Evolutionary conservation across 30 jellyfish, hydroid and myxozoan genomes (phyloP), one percentile per base, ranked within the genome.

Genomic region (Pelagia noctiluca): DNA sequence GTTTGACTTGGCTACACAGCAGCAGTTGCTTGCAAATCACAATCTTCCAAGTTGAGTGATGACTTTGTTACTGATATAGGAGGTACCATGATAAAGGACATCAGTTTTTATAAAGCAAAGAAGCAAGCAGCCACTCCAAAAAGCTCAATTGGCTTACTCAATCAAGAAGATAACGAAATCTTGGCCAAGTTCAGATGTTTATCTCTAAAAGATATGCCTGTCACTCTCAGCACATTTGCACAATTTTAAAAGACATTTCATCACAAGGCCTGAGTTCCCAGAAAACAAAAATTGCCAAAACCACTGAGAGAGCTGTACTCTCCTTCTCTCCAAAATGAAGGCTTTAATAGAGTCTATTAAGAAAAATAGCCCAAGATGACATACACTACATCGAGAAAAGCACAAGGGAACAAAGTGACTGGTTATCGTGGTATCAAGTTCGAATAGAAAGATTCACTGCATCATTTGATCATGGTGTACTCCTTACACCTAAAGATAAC

Each of bases 201-300:
- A 42, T 16, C 57, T 5, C 57, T 5, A 5, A 5, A 42, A 5
- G 57, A 42, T n/a, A n/a, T n/a, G n/a, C n/a, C n/a, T n/a, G n/a
- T n/a, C n/a, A n/a, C n/a, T n/a, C n/a, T n/a, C n/a, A 42, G 57
- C 57, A 42, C 57, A 42, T 42, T 42, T 42, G 57, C 57, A 42
- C 8, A 42, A 5, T 42, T 42, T 42, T 8, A 8, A 8, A 42
- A 42, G 57, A 8, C 57, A 42, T 42, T 42, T 42, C 8, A n/a
- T n/a, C n/a, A n/a, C n/a, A n/a, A n/a, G n/a, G n/a, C n/a, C n/a
- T n/a, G n/a, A n/a, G n/a, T n/a, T 42, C 57, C 57, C 8, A 42
- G 16, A 8, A 42, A 5, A 42, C 57, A 8, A 42, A 42, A 42
- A 42, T 42, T 42, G 57, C 57, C 57, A 42, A 42, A 42, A 42